Evolutionary conservation across 2,888 invertebrate genomes (phyloP).

Genomic region (Hemicrepidius hirtus): DNA sequence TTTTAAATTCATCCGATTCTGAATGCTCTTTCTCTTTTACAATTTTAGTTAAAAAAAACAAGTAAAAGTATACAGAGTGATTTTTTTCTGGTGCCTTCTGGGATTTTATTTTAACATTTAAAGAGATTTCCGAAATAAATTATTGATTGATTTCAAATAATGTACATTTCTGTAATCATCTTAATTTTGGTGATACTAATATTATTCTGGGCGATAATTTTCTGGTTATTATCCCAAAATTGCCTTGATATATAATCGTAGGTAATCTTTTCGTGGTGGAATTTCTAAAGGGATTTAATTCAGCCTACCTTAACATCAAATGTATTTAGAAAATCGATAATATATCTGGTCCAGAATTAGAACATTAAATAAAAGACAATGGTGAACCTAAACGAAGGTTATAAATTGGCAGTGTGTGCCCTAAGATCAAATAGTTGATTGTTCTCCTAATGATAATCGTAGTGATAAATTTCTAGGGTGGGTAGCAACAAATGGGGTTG

Average conservation of each 20-base stretch:
- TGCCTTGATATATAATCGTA: neutral
- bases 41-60: too few species aligned
- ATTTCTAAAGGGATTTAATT: neutral
- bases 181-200: too few species aligned
- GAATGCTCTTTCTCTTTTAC: too few species aligned
- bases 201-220: neutral
- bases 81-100: too few species aligned
- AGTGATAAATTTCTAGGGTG: conserved; percentile 34
- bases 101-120: too few species aligned
- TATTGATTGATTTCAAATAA: too few species aligned
- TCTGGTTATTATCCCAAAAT: neutral
- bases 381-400: conserved; percentile 5
- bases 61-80: too few species aligned
- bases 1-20: too few species aligned
- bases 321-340: conserved; percentile 3
- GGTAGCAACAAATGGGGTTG: conserved; percentile 30
- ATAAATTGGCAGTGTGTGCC: conserved; percentile 32
- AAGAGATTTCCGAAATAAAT: too few species aligned
- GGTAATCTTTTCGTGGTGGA: conserved; percentile 5
- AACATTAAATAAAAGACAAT: conserved; percentile 10
- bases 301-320: too few species aligned
- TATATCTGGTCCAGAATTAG: conserved; percentile 9
- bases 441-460: conserved; percentile 33
- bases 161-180: too few species aligned
- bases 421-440: conserved; percentile 40